These are phyloP conservation scores for Osmoderma eremita DNA, from an alignment of 2,888 invertebrate species.

Conservation along the genomic window DNA sequence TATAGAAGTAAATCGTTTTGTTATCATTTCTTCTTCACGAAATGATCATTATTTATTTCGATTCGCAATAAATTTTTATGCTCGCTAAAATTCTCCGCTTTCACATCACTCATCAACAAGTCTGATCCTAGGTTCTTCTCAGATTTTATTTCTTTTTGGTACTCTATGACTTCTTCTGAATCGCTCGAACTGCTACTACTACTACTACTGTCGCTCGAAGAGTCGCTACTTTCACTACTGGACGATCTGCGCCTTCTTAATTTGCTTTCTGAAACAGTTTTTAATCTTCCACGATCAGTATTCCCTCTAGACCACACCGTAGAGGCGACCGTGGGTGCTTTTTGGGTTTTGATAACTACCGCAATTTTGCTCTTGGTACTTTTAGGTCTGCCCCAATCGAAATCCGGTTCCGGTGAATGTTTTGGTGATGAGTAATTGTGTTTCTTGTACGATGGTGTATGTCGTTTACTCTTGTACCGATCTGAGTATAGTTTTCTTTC, in stretches of 20 bases:
- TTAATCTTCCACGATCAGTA: constrained; percentile 47
- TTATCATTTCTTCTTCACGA: constrained; percentile 49
- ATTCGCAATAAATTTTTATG: constrained; percentile 59
- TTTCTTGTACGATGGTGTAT: background rate
- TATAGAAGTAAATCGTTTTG: constrained; percentile 31
- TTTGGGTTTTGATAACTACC: constrained; percentile 60
- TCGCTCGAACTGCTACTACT: constrained; percentile 43
- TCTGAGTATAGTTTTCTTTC: constrained; percentile 42
- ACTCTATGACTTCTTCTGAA: constrained; percentile 17
- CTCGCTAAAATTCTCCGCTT: constrained; percentile 26
- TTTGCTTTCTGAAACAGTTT: constrained; percentile 49
- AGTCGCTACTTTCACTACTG: constrained; percentile 43
- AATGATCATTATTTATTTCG: constrained; percentile 58
- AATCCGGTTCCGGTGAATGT: constrained; percentile 39
- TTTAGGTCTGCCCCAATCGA: constrained; percentile 53
- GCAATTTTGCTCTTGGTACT: constrained; percentile 62
- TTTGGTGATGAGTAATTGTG: background rate
- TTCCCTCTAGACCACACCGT: constrained; percentile 58
- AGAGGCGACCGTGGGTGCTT: constrained; percentile 59
- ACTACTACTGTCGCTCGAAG: constrained; percentile 43
- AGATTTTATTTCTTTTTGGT: constrained; percentile 6
- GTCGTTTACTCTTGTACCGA: constrained; percentile 30
- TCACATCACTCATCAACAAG: background rate
- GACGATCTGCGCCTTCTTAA: constrained; percentile 45
- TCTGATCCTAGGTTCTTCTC: constrained; percentile 23